Evolutionary conservation across 2,888 invertebrate species (phyloP), one percentile per base, ranked within the genome.

Genomic region (Acleris cristana): DNA sequence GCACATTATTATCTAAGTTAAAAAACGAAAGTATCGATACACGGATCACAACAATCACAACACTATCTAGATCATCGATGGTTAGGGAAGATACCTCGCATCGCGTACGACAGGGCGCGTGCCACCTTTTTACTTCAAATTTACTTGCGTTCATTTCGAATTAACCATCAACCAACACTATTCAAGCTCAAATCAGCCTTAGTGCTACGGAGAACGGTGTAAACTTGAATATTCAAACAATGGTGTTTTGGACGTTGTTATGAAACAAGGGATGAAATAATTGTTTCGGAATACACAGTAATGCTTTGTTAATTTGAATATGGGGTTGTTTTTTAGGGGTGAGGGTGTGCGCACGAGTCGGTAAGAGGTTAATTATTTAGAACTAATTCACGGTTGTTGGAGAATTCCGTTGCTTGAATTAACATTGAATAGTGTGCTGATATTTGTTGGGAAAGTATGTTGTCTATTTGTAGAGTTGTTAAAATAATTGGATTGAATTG

Each of bases 251-350:
- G 78, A 76, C 79, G 71, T 75, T 77, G 73, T 75, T 80, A 80
- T 81, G 79, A 68, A 58, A 71, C 71, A 71, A 76, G 72, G 81
- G 83, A 83, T 85, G 82, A 82, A 87, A 89, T 89, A 88, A 88
- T 89, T 87, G 85, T 84, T 84, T 83, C 77, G 83, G 83, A 88
- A 88, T 86, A 88, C 85, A 82, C 83, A 81, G 87, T 90, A 91
- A 90, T 91, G 91, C 87, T 90, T 89, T 91, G 91, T 91, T 90
- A 90, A 92, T 92, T 92, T 91, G 88, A 92, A 92, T 92, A 89
- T 77, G 58, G 79, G 81, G 83, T 80, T 79, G 75, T 74, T 79
- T 82, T 77, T 76, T 68, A 73, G 76, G 81, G 83, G 79, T 72
- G 82, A 80, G 84, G 86, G 86, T 83, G 86, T 82, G 89, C 88